Evolutionary conservation across 2,888 invertebrate genomes (phyloP).

Genomic region (Athalia circularis): DNA sequence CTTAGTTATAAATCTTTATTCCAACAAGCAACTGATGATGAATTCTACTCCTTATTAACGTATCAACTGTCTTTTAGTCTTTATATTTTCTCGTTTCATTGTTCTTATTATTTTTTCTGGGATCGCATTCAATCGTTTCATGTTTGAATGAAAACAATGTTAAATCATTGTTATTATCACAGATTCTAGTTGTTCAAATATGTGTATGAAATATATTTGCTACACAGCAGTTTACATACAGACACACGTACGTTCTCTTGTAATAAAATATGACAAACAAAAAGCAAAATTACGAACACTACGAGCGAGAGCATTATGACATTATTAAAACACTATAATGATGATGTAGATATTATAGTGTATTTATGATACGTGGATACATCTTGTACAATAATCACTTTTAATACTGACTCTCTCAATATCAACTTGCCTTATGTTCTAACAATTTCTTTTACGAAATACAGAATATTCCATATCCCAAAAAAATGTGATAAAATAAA

Average conservation of each 20-base stretch:
- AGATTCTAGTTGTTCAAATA: neutral
- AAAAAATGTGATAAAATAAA: neutral
- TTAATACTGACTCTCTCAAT: neutral
- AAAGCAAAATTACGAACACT: slow-evolving; percentile 25
- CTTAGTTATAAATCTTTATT: slow-evolving; percentile 12
- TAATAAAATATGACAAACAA: neutral
- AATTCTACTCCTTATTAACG: no score
- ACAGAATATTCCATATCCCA: neutral
- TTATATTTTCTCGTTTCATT: neutral
- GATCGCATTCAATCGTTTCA: no score
- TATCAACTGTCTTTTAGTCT: neutral
- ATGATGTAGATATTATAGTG: no score
- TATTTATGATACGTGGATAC: neutral
- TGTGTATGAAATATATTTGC: slow-evolving; percentile 5
- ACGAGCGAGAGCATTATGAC: slow-evolving; percentile 26
- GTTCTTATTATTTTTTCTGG: neutral
- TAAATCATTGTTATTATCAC: no score
- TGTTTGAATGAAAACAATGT: no score
- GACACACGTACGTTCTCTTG: slow-evolving; percentile 4
- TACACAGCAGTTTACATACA: slow-evolving; percentile 36
- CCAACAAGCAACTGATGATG: slow-evolving; percentile 8
- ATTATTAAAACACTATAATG: neutral
- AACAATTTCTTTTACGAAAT: neutral
- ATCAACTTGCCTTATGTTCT: slow-evolving; percentile 12
- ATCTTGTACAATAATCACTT: slow-evolving; percentile 1